Percentiles rank a stretch among this genome's conserved stretches.
Evolutionary conservation across 2,888 invertebrate genomes (phyloP).

Genomic region (Drosophila neonasuta): DNA sequence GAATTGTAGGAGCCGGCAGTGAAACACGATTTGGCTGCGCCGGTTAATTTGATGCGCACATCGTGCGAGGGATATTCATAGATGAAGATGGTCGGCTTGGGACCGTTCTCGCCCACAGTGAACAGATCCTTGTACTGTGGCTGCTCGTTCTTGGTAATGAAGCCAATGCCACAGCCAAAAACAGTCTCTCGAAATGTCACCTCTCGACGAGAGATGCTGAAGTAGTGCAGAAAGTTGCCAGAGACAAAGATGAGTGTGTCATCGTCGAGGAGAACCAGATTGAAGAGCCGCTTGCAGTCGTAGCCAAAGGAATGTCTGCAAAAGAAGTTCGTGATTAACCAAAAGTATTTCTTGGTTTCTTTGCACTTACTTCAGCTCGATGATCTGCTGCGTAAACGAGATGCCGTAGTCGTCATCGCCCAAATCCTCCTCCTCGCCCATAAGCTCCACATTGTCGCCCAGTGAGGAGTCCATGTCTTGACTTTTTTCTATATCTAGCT

Average conservation of each 20-base stretch:
- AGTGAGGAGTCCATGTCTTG: conserved; percentile 54
- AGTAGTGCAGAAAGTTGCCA: conserved; percentile 91
- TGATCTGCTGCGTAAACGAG: conserved; percentile 68
- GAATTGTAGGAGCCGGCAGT: conserved; percentile 90
- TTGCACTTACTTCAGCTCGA: conserved; percentile 68
- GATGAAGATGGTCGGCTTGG: conserved; percentile 88
- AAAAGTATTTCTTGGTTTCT: rapidly evolving
- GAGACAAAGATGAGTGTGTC: conserved; percentile 90
- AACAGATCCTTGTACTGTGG: conserved; percentile 85
- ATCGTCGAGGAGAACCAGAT: conserved; percentile 89
- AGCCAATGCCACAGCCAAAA: conserved; percentile 91
- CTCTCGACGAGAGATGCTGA: conserved; percentile 86
- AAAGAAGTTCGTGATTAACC: no score
- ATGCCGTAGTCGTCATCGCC: conserved; percentile 34
- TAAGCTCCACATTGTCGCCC: conserved; percentile 39
- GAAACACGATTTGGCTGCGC: conserved; percentile 89
- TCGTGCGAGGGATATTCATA: conserved; percentile 92
- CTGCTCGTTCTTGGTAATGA: conserved; percentile 88
- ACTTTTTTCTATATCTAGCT: conserved; percentile 9
- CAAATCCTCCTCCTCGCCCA: conserved; percentile 45
- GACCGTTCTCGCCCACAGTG: conserved; percentile 92
- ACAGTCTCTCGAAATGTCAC: conserved; percentile 88
- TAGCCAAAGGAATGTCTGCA: conserved; percentile 92
- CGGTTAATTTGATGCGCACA: conserved; percentile 87
- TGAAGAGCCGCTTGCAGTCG: conserved; percentile 90